Conservation (phyloP, 2,888 invertebrate genomes). For the Crocallis elinguaria region DNA sequence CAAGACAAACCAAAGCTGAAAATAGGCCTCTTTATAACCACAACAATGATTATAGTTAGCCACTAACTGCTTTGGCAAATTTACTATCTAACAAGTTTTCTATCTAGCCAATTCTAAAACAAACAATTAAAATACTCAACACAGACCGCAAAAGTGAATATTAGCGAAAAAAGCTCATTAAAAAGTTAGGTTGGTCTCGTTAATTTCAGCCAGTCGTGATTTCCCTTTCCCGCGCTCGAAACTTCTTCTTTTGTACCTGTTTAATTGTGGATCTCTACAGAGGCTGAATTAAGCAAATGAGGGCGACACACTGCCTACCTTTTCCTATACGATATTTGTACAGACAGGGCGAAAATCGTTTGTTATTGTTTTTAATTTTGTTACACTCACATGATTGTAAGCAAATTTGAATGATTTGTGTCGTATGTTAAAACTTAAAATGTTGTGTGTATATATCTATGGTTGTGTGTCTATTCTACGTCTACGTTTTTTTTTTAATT, state of each 20-base stretch:
- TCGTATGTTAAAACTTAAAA: too few species aligned
- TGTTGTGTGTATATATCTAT: too few species aligned
- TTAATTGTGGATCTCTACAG: constrained; percentile 74
- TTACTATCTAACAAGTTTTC: too few species aligned
- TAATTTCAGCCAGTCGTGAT: constrained; percentile 74
- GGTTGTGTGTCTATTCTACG: too few species aligned
- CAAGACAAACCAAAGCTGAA: too few species aligned
- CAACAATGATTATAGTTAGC: too few species aligned
- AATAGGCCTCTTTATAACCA: too few species aligned
- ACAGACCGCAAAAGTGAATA: constrained; percentile 26
- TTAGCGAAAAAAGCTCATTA: constrained; percentile 69
- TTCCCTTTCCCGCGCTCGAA: constrained; percentile 49
- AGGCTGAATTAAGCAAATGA: constrained; percentile 80
- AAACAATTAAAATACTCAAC: constrained; percentile 31
- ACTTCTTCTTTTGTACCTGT: constrained; percentile 73
- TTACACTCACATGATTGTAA: too few species aligned
- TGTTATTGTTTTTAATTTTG: not conserved
- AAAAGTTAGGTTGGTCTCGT: constrained; percentile 65
- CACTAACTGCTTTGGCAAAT: too few species aligned
- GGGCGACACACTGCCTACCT: constrained; percentile 56
- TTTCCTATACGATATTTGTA: constrained; percentile 37
- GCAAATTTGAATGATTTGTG: too few species aligned
- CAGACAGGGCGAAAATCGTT: constrained; percentile 15
- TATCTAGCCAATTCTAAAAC: constrained; percentile 4
- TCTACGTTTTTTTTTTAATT: too few species aligned